Percentiles rank a stretch among this genome's conserved stretches.
Conservation (phyloP, 2,888 invertebrate genomes). For the Ligdia adustata region DNA sequence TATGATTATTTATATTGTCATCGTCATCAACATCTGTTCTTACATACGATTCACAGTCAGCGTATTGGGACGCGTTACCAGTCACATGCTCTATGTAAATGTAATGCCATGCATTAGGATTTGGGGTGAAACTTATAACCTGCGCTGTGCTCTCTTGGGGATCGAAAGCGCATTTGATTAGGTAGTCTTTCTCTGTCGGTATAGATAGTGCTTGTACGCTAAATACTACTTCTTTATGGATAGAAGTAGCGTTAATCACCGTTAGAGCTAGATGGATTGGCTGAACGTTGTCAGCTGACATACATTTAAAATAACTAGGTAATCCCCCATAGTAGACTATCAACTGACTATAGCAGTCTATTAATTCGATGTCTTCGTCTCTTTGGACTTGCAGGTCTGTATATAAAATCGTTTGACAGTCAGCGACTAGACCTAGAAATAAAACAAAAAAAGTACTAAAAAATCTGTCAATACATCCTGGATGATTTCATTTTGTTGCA, state of each 20-base stretch:
- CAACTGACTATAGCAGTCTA: slow-evolving; percentile 61
- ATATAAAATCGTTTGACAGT: slow-evolving; percentile 86
- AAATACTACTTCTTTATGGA: slow-evolving; percentile 54
- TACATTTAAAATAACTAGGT: slow-evolving; percentile 79
- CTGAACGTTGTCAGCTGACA: slow-evolving; percentile 59
- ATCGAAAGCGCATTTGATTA: slow-evolving; percentile 76
- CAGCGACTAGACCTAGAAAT: slow-evolving; percentile 86
- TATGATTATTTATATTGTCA: slow-evolving; percentile 48
- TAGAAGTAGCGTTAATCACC: slow-evolving; percentile 60
- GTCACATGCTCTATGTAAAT: slow-evolving; percentile 55
- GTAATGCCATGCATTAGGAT: slow-evolving; percentile 86
- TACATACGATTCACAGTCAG: slow-evolving; percentile 67
- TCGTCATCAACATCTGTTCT: slow-evolving; percentile 54
- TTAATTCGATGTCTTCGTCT: slow-evolving; percentile 62
- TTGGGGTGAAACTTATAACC: slow-evolving; percentile 76
- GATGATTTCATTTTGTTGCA: too few relatives aligned
- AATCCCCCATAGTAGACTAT: slow-evolving; percentile 52
- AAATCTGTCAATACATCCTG: too few relatives aligned
- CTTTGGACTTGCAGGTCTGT: slow-evolving; percentile 86
- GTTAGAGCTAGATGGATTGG: slow-evolving; percentile 66
- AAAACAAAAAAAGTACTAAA: slow-evolving; percentile 19
- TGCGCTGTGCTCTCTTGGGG: slow-evolving; percentile 66
- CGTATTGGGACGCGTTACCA: slow-evolving; percentile 53
- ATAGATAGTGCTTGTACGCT: slow-evolving; percentile 80
- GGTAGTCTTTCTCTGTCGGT: slow-evolving; percentile 77